Conservation (phyloP, 2,797 vertebrate species). For the Peromyscus aztecus region DNA sequence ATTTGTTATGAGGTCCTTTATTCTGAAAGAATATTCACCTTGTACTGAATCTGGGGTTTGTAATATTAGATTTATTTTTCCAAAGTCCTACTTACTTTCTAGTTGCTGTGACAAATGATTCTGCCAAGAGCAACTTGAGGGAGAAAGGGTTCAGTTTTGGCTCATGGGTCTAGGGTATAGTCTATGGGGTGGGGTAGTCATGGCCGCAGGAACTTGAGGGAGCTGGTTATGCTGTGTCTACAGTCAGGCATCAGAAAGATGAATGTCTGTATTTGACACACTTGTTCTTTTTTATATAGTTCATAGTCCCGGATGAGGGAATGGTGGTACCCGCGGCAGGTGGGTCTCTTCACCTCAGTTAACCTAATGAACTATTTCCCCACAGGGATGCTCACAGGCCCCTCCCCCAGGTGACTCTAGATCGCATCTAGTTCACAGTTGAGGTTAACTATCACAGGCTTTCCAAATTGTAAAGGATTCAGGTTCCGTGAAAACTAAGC, state of each 20-base stretch:
- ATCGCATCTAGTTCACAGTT: background rate
- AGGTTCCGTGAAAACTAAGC: background rate
- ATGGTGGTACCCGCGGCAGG: background rate
- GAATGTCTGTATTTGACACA: background rate
- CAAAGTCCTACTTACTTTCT: background rate
- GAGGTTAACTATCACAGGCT: background rate
- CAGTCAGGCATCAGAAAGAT: background rate
- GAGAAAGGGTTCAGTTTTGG: background rate
- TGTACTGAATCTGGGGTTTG: conserved; percentile 8
- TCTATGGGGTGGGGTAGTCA: too few species aligned
- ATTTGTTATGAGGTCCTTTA: background rate
- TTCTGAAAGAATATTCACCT: background rate
- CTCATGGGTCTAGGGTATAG: background rate
- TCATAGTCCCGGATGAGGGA: background rate
- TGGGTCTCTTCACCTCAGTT: background rate
- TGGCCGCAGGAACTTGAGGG: background rate
- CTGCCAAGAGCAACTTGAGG: background rate
- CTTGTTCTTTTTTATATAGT: background rate
- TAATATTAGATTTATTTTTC: conserved; percentile 21
- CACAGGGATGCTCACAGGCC: background rate
- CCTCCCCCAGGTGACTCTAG: background rate
- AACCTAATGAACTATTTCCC: background rate
- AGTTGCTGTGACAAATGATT: background rate
- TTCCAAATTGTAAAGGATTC: background rate
- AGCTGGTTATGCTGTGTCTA: background rate